Percentiles rank a stretch among this genome's conserved stretches.
Evolutionary conservation across 1,140 invertebrate species (phyloP).

Genomic region (Trissolcus basalis): DNA sequence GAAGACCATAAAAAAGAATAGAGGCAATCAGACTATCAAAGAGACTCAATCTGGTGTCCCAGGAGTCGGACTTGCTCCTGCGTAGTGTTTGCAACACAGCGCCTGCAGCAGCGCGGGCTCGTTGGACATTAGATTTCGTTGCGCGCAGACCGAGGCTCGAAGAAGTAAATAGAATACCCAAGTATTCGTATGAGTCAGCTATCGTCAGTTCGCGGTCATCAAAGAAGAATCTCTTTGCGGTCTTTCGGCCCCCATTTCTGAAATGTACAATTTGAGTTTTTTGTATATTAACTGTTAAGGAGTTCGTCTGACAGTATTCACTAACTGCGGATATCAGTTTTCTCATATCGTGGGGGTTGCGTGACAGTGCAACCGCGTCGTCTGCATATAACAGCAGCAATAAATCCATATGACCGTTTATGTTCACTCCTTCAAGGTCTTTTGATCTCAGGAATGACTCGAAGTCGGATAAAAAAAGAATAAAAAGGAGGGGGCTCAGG

Average conservation of each 20-base stretch:
- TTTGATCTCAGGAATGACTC: not conserved
- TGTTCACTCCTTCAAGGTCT: constrained; percentile 2
- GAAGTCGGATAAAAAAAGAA: not conserved
- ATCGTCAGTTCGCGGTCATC: not conserved
- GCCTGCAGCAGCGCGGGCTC: not conserved
- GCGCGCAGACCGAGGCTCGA: not conserved
- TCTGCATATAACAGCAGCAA: too few species aligned
- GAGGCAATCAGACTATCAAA: constrained; percentile 2
- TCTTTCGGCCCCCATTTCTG: not conserved
- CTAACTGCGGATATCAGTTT: not conserved
- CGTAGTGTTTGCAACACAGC: not conserved
- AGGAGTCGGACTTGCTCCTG: not conserved
- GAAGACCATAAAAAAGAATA: not conserved
- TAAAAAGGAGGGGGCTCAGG: constrained; percentile 5
- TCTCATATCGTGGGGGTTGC: not conserved
- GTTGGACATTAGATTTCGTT: not conserved
- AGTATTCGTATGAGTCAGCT: not conserved
- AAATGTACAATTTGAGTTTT: constrained; percentile 15
- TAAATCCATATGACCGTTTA: too few species aligned
- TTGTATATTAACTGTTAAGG: not conserved
- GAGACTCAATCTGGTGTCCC: constrained; percentile 2
- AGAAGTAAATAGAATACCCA: not conserved
- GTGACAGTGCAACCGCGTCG: not conserved
- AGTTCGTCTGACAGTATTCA: not conserved
- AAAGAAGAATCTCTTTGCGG: not conserved